These are phyloP conservation scores for Philotrypesis tridentata DNA, from an alignment of 1,140 invertebrate genomes.

Conservation along the genomic window DNA sequence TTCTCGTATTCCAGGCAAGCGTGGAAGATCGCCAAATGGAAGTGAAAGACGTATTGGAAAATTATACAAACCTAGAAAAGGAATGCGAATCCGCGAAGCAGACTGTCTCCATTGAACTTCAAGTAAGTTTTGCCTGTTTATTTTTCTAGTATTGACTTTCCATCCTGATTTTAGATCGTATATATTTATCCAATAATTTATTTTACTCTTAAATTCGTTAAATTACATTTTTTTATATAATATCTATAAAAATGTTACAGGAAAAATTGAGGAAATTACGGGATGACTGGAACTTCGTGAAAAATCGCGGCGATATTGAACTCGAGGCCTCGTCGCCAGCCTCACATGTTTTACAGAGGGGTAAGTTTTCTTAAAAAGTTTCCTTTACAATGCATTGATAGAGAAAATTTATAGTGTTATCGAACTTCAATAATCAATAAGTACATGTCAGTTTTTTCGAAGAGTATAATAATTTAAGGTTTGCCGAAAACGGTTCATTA, in stretches of 20 bases:
- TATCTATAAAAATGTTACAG: conserved; percentile 54
- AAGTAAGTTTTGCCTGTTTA: conserved; percentile 64
- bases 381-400: background rate
- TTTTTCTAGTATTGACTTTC: background rate
- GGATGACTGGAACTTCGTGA: conserved; percentile 78
- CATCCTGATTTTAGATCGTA: background rate
- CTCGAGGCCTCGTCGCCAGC: conserved; percentile 47
- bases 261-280: conserved; percentile 77
- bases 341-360: conserved; percentile 51
- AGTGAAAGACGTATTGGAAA: conserved; percentile 80
- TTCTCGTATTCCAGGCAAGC: conserved; percentile 63
- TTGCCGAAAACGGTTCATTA: conserved; percentile 21
- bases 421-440: background rate
- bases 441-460: background rate
- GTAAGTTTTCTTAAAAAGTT: conserved; percentile 54
- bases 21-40: conserved; percentile 78
- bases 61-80: conserved; percentile 80
- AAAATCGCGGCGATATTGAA: conserved; percentile 67
- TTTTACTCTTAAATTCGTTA: background rate
- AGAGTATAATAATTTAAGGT: background rate
- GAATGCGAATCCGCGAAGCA: conserved; percentile 77
- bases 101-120: conserved; percentile 75
- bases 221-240: background rate
- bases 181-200: background rate
- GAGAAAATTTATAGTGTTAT: background rate